These are phyloP conservation scores for Lordiphosa collinella DNA, from an alignment of 1,140 invertebrate genomes.

Conservation along the genomic window DNA sequence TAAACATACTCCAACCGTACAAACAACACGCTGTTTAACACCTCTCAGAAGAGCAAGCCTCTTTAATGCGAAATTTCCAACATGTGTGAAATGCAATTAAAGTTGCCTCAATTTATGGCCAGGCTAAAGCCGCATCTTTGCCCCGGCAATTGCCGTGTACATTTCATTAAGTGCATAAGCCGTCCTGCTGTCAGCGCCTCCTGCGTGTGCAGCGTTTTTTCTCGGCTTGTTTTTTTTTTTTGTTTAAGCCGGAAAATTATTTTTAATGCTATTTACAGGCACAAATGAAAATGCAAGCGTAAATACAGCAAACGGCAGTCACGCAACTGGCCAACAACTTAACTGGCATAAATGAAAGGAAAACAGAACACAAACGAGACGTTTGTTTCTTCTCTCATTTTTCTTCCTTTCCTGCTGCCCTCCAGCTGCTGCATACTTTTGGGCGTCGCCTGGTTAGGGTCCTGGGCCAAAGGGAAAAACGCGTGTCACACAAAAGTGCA, in stretches of 20 bases:
- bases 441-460: conserved; percentile 23
- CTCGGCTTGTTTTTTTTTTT: conserved; percentile 3
- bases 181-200: conserved; percentile 60
- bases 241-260: conserved; percentile 71
- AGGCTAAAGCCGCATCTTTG: conserved; percentile 23
- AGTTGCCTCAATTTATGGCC: conserved; percentile 67
- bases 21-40: conserved; percentile 29
- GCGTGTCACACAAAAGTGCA: conserved; percentile 66
- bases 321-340: conserved; percentile 61
- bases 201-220: conserved; percentile 37
- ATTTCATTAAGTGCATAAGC: conserved; percentile 78
- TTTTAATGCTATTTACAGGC: conserved; percentile 74
- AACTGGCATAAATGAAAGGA: conserved; percentile 47
- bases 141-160: conserved; percentile 70
- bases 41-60: conserved; percentile 25
- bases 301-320: conserved; percentile 62
- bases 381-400: conserved; percentile 9
- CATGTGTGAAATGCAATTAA: conserved; percentile 57
- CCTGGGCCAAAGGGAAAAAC: conserved; percentile 12
- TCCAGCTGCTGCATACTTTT: conserved; percentile 42
- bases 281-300: conserved; percentile 72
- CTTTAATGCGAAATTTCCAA: conserved; percentile 49
- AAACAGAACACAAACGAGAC: conserved; percentile 16
- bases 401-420: too few relatives aligned
- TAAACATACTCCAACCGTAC: conserved; percentile 42